These are phyloP conservation scores for Drosophila azteca DNA, from an alignment of 1,140 invertebrate genomes.

Conservation along the genomic window DNA sequence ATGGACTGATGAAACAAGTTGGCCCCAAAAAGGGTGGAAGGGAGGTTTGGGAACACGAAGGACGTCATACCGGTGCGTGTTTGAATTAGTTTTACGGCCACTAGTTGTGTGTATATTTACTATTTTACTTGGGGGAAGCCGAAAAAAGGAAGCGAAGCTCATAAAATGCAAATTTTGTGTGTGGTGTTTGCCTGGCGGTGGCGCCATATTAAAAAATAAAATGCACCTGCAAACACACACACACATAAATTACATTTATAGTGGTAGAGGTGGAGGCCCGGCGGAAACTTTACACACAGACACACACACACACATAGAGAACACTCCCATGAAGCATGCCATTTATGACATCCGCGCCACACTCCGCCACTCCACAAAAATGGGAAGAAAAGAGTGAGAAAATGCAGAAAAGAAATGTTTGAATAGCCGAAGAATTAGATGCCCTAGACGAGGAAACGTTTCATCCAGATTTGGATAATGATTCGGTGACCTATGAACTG, in stretches of 20 bases:
- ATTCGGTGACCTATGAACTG: too few species aligned
- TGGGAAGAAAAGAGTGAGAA: constrained; percentile 32
- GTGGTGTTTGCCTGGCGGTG: constrained; percentile 53
- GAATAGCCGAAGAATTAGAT: too few species aligned
- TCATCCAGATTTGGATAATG: too few species aligned
- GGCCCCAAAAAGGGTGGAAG: not conserved
- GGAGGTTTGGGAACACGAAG: too few species aligned
- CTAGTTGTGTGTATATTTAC: constrained; percentile 32
- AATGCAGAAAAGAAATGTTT: constrained; percentile 16
- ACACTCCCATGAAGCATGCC: constrained; percentile 63
- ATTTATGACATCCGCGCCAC: constrained; percentile 76
- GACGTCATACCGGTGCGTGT: constrained; percentile 2
- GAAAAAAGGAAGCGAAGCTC: constrained; percentile 17
- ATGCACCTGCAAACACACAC: constrained; percentile 71
- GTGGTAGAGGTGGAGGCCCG: constrained; percentile 29
- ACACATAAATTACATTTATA: constrained; percentile 77
- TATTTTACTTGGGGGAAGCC: constrained; percentile 46
- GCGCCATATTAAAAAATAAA: constrained; percentile 73
- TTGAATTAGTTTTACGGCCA: constrained; percentile 41
- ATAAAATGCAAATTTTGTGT: constrained; percentile 77
- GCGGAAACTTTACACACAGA: constrained; percentile 45
- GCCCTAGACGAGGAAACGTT: too few species aligned
- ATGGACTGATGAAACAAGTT: too few species aligned
- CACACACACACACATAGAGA: constrained; percentile 28
- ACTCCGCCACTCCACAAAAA: constrained; percentile 19